Conservation (phyloP, 37 sponge, comb jelly and placozoan genomes). For the Hexactinellida sp. region DNA sequence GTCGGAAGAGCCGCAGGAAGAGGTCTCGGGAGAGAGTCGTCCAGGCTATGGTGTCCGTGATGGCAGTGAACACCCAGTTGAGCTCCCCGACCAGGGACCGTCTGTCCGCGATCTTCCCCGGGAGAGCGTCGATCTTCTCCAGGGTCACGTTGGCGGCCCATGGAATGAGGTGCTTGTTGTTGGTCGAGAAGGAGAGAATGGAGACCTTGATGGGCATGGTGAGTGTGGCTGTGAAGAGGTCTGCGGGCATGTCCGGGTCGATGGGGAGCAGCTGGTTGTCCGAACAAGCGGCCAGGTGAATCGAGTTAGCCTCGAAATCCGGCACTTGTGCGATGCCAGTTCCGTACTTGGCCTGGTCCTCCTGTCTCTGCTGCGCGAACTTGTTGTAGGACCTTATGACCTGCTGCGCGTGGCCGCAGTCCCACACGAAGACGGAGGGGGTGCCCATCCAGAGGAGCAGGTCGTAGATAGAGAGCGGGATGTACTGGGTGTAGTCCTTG, state of each 20-base stretch:
- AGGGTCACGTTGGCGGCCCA: conserved; percentile 42
- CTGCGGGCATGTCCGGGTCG: conserved; percentile 86
- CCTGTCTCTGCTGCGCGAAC: conserved; percentile 70
- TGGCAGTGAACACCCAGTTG: conserved; percentile 98
- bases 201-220: conserved; percentile 74
- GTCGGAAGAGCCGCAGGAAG: conserved; percentile 85
- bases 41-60: conserved; percentile 99
- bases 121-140: conserved; percentile 66
- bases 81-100: conserved; percentile 88
- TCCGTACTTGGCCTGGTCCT: conserved; percentile 29
- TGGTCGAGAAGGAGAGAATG: conserved; percentile 18
- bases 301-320: conserved; percentile 34
- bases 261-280: conserved; percentile 75
- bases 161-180: conserved; percentile 30
- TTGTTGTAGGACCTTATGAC: conserved; percentile 66
- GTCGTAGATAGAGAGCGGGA: conserved; percentile 86
- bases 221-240: conserved; percentile 87
- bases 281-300: conserved; percentile 78
- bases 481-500: conserved; percentile 95
- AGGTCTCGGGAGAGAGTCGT: conserved; percentile 61
- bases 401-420: conserved; percentile 83
- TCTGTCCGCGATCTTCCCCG: conserved; percentile 72
- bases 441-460: conserved; percentile 77
- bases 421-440: conserved; percentile 85
- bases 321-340: neutral